Base-by-base conservation (phyloP, 2,888 invertebrate species). In the Callosobruchus maculatus region DNA sequence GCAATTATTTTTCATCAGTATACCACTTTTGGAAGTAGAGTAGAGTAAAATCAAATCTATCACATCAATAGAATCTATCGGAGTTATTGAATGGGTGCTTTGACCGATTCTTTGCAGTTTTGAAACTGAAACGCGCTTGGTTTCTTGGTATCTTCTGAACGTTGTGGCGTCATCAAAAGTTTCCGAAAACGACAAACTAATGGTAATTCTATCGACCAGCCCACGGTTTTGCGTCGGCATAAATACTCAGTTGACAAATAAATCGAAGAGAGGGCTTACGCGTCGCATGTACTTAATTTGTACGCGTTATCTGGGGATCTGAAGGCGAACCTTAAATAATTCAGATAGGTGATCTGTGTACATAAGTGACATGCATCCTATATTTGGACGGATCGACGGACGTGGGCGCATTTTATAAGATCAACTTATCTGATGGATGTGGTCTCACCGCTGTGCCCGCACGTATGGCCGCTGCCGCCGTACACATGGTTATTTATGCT, bases 311-410 rank as follows among this genome's bases (percentile, higher is more conserved):
- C 81, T 76, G 71, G 67, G 68, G 67, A 81, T 81, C 81, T 78
- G 78, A 80, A 77, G 78, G 73, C 79, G 77, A 77, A 78, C 78
- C 76, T 79, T 80, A 81, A 81, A 81, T 81, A 80, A 81, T 78
- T 74, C 67, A 79, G 81, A 81, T 81, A 81, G 77, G 78, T 73
- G 75, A 79, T 79, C 78, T 74, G 76, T 49, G 49, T 49, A 49
- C 13, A 49, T 49, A 49, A 49, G 49, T 49, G 49, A 49, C 49
- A 18, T 5, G 49, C 80, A 79, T 81, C 76, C 80, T 81, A 76
- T 79, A 81, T 81, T 80, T 81, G 80, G 80, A 77, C 78, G 49
- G 49, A 49, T 49, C 49, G 71, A 73, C 75, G 71, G 67, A 71
- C 71, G 71, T 71, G 71, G 71, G 71, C 71, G 30, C 26, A 71